Evolutionary conservation across 2,113 vertebrate genomes (phyloP).

Genomic region (Narcine bancroftii): DNA sequence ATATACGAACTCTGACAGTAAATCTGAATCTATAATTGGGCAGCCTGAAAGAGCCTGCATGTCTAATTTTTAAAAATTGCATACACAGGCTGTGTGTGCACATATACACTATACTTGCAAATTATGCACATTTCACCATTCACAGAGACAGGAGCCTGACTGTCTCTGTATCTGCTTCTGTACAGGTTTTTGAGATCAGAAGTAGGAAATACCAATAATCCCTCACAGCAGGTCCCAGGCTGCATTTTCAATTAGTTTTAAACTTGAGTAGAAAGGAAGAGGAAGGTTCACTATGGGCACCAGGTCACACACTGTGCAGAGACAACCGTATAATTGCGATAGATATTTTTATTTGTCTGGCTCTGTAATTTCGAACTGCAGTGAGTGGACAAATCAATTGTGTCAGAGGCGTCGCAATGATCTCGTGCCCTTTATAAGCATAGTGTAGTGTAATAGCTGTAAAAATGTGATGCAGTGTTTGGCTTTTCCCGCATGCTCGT

Average conservation of each 20-base stretch:
- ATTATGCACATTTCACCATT: too few species aligned
- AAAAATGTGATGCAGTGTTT: slow-evolving; percentile 44
- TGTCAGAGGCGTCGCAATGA: slow-evolving; percentile 61
- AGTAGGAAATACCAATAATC: not conserved
- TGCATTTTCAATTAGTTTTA: not conserved
- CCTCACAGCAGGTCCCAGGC: not conserved
- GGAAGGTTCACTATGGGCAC: not conserved
- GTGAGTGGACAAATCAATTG: slow-evolving; percentile 67
- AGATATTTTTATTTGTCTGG: slow-evolving; percentile 77
- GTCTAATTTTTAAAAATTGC: too few species aligned
- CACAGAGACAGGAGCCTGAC: not conserved
- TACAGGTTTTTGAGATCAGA: not conserved
- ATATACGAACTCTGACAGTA: too few species aligned
- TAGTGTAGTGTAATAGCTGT: slow-evolving; percentile 46
- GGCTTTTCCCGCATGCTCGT: slow-evolving; percentile 4
- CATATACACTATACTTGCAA: not conserved
- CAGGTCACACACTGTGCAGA: slow-evolving; percentile 5
- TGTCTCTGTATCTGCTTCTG: not conserved
- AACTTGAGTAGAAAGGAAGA: not conserved
- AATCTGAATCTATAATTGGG: too few species aligned
- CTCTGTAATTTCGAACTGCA: slow-evolving; percentile 67
- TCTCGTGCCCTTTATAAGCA: slow-evolving; percentile 59
- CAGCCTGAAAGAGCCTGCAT: too few species aligned
- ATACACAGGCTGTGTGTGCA: not conserved
- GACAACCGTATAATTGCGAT: slow-evolving; percentile 54